Conservation (phyloP, 2,888 invertebrate species). For the Sminthurides aquaticus region DNA sequence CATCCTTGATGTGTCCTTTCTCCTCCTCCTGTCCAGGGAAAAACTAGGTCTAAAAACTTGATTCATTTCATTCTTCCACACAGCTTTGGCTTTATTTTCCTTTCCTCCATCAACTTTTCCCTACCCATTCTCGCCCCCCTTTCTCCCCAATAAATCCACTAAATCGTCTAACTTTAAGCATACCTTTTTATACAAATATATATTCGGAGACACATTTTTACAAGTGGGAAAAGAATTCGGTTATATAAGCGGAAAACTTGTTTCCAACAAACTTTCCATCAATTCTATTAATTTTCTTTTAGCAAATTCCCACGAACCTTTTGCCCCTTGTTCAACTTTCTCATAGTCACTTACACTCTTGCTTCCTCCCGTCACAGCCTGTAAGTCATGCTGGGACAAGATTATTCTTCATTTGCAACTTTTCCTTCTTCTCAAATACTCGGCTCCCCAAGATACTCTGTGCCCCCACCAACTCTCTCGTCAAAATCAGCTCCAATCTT, state of each 20-base stretch:
- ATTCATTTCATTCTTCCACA: neutral
- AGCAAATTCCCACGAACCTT: neutral
- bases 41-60: neutral
- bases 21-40: neutral
- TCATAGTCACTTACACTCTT: neutral
- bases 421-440: too few species aligned
- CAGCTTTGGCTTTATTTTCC: too few species aligned
- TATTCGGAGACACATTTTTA: neutral
- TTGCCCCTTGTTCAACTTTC: neutral
- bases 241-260: neutral
- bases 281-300: neutral
- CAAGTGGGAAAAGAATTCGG: neutral
- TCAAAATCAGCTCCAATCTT: too few species aligned
- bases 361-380: neutral
- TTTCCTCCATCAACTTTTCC: neutral
- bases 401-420: too few species aligned
- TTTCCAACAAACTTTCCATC: neutral
- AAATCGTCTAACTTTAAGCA: neutral
- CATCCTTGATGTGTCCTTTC: neutral
- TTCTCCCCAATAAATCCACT: neutral
- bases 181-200: neutral
- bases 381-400: too few species aligned
- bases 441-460: too few species aligned
- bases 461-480: too few species aligned
- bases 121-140: neutral